These are phyloP conservation scores for Microtus ochrogaster DNA, from an alignment of 2,113 vertebrate genomes.

Conservation along the genomic window DNA sequence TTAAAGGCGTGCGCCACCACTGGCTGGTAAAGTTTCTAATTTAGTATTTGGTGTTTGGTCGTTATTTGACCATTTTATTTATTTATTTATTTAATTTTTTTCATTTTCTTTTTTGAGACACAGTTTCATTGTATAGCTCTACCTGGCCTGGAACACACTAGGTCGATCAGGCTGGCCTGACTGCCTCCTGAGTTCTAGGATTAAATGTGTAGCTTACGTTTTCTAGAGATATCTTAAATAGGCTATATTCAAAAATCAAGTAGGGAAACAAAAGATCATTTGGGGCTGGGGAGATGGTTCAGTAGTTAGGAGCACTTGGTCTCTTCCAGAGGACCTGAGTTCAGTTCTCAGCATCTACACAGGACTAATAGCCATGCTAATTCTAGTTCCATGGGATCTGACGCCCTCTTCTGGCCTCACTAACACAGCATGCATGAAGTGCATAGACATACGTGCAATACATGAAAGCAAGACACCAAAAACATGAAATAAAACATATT, in stretches of 20 bases:
- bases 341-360: not conserved
- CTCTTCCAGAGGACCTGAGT: not conserved
- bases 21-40: not conserved
- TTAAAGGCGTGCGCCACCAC: not conserved
- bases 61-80: not conserved
- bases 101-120: not conserved
- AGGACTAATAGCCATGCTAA: not conserved
- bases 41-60: not conserved
- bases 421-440: not conserved
- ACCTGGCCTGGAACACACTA: not conserved
- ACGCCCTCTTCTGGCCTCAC: not conserved
- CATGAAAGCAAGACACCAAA: not conserved
- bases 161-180: not conserved
- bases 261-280: slow-evolving; percentile 51
- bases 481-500: too few relatives aligned
- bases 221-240: not conserved
- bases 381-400: not conserved
- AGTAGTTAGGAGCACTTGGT: not conserved
- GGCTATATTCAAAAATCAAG: not conserved
- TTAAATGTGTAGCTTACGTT: not conserved
- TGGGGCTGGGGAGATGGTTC: not conserved
- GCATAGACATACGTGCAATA: not conserved
- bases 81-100: not conserved
- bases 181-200: not conserved
- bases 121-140: not conserved